These are phyloP conservation scores for Crotalus horridus DNA, from an alignment of 2,113 vertebrate genomes.

Conservation along the genomic window DNA sequence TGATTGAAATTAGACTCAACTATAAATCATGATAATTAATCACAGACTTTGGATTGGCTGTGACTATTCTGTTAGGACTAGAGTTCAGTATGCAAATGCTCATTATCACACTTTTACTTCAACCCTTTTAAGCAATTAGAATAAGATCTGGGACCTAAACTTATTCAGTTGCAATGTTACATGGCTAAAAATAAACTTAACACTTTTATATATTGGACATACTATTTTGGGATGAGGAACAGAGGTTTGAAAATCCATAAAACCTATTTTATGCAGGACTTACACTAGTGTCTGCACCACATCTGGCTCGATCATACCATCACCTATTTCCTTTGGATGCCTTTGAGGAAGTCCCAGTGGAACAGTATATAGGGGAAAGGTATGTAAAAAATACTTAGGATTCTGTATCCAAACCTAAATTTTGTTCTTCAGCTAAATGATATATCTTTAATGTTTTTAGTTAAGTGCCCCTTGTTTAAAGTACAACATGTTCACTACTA, in stretches of 20 bases:
- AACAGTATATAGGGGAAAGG: slow-evolving; percentile 78
- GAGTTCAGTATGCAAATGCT: background rate
- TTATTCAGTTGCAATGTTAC: background rate
- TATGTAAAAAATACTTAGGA: slow-evolving; percentile 47
- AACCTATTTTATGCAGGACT: slow-evolving; percentile 73
- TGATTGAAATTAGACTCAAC: background rate
- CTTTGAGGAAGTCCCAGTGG: slow-evolving; percentile 78
- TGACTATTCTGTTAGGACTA: background rate
- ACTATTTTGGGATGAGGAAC: background rate
- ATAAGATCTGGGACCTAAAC: background rate
- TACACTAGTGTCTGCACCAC: slow-evolving; percentile 94
- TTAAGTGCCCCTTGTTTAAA: background rate
- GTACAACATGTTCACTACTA: background rate
- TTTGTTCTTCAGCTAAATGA: background rate
- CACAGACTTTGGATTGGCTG: background rate
- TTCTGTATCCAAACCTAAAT: background rate
- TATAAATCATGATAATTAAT: background rate
- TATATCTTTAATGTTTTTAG: background rate
- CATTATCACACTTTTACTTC: background rate
- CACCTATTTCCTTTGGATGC: slow-evolving; percentile 93
- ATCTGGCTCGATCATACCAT: slow-evolving; percentile 93
- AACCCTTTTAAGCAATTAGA: background rate
- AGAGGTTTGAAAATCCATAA: background rate
- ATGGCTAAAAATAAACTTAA: background rate
- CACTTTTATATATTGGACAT: background rate